Percentiles rank a stretch among this genome's conserved stretches.
These are phyloP conservation scores for Ennomos quercinarius DNA, from an alignment of 2,888 invertebrate species.

Conservation along the genomic window DNA sequence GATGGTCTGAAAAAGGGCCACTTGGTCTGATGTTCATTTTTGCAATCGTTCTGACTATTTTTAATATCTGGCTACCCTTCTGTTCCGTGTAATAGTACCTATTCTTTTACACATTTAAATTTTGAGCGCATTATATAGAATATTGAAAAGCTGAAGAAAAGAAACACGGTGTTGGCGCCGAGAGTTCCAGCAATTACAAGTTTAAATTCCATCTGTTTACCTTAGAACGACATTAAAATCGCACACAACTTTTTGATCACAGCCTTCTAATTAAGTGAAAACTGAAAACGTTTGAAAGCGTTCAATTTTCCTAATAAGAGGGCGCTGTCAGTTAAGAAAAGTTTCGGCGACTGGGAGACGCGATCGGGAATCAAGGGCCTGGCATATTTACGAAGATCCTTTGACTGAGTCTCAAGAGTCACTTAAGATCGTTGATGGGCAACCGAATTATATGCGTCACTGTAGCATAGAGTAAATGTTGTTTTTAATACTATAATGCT, in stretches of 20 bases:
- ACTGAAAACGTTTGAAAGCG: constrained; percentile 29
- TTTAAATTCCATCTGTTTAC: not conserved
- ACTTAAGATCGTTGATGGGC: constrained; percentile 78
- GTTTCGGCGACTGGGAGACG: constrained; percentile 51
- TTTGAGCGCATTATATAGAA: too few relatives aligned
- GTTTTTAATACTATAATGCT: too few relatives aligned
- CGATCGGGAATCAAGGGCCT: constrained; percentile 70
- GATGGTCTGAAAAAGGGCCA: constrained; percentile 65
- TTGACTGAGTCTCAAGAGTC: constrained; percentile 70
- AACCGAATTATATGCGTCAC: constrained; percentile 62
- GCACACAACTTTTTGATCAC: constrained; percentile 16
- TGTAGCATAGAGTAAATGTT: not conserved
- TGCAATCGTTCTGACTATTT: constrained; percentile 68
- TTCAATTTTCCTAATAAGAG: constrained; percentile 36
- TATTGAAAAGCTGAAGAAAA: too few relatives aligned
- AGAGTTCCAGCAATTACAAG: not conserved
- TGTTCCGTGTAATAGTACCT: constrained; percentile 18
- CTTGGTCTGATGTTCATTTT: constrained; percentile 71
- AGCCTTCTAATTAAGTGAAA: constrained; percentile 20
- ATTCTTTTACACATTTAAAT: constrained; percentile 25
- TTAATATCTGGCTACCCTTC: constrained; percentile 50
- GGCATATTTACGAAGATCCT: constrained; percentile 78
- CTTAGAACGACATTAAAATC: not conserved
- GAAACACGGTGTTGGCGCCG: too few relatives aligned
- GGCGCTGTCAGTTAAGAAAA: constrained; percentile 35